Base-by-base conservation (phyloP, 2,888 invertebrate species). In the Amiota mariae region DNA sequence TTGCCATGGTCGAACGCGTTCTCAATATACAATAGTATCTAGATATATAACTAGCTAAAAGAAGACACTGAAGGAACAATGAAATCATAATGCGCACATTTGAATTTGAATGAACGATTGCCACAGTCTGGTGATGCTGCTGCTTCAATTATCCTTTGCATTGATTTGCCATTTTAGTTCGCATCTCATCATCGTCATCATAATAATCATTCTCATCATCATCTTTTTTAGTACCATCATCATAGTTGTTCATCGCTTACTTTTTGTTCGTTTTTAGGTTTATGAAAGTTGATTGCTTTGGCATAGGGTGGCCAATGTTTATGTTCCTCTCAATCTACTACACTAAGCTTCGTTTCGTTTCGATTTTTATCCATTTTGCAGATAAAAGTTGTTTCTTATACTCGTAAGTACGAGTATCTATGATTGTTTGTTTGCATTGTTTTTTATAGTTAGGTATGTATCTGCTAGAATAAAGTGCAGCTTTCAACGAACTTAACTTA, bases 211-310 rank as follows among this genome's bases (percentile, higher is more conserved):
- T 18, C 48, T 46, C 70, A 46, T 36, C 46, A 13, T 57, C n/a
- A 1, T 46, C 20, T 59, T 54, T 54, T n/a, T 15, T 13, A 54
- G n/a, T 1, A 54, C 15, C 36, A 36, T 15, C 20, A 20, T 59
- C 59, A 10, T 20, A 20, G n/a, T n/a, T 13, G 57, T 71, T 20
- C 67, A 54, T 18, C 61, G 24, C n/a, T 9, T 36, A 6, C 6
- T 36, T 36, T 36, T 36, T 2, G 36, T 36, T 36, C 36, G 0
- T 2, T 13, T 49, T 59, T 76, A 78, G 78, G 83, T 81, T 83
- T 83, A 80, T 85, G 82, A 85, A 83, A 84, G 83, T 84, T 84
- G 83, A 84, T 84, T 84, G 84, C 84, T 78, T 68, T 75, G 36
- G 84, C 82, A 84, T 75, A 74, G 76, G 79, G 84, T 80, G 36